Base-by-base conservation (phyloP, 2,888 invertebrate genomes). In the Argyresthia goedartella region DNA sequence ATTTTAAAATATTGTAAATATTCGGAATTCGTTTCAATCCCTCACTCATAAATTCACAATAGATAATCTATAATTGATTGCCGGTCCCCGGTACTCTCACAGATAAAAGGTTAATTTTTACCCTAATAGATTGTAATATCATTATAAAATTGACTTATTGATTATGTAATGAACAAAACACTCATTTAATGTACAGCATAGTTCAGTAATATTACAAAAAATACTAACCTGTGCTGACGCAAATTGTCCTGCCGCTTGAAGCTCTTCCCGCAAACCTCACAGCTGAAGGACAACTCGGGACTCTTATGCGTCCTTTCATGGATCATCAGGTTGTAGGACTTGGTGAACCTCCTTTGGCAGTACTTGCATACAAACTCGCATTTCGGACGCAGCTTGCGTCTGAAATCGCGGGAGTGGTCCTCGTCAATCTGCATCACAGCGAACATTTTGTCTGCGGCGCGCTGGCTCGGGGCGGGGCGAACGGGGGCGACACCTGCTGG, bases 341-440 rank as follows among this genome's bases (percentile, higher is more conserved):
- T 99, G 74, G 97, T 98, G 90, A 99, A 99, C 81, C 97, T 92
- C 73, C 98, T 91, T 82, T 95, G 95, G 89, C 98, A 99, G 89
- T 95, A 98, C 86, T 96, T 96, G 92, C 98, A 99, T 78, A 98
- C 96, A 87, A 96, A 98, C 88, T 98, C 97, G 89, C 97, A 97
- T 89, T 97, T 97, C 72, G 94, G 92, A 76, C 95, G 90, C 92
- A 94, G 93, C 88, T 93, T 93, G 87, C 93, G 92, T 87, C 93
- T 91, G 89, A 93, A 93, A 89, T 93, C 93, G 86, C 93, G 90
- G 82, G 92, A 91, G 89, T 93, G 91, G 87, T 93, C 93, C 89
- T 94, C 94, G 89, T 94, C 94, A 86, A 93, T 93, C 90, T 93
- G 93, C 93, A 94, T 94, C 90, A 94, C 93, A 88, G 94, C 93